phyloP scores from a whole-genome alignment of 53 echinoderm and acorn worm species.

The Pentamera pediparva region DNA sequence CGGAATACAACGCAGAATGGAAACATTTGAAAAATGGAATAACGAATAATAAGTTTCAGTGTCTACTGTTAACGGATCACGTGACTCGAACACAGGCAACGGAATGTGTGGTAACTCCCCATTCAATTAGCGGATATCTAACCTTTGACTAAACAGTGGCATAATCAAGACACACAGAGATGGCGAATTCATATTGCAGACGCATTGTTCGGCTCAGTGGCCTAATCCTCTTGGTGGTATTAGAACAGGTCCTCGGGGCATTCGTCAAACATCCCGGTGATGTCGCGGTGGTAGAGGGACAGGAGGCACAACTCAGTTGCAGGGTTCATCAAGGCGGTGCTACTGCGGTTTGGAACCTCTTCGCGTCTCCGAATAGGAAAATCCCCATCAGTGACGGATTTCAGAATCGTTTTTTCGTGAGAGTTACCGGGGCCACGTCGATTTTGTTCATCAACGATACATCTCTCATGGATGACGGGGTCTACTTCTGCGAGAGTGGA shows the following conservation, averaged over 20 bases:
- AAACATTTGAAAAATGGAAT: too few species aligned
- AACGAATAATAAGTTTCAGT: too few species aligned
- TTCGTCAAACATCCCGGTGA: background rate
- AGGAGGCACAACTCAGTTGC: background rate
- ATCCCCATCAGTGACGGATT: background rate
- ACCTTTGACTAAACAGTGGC: too few species aligned
- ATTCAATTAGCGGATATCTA: too few species aligned
- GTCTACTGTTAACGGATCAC: too few species aligned
- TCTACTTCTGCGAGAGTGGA: constrained; percentile 38
- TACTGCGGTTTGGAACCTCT: constrained; percentile 3
- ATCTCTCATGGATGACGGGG: constrained; percentile 24
- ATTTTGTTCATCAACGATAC: constrained; percentile 45
- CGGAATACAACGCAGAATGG: too few species aligned
- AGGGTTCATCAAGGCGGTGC: background rate
- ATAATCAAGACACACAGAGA: too few species aligned
- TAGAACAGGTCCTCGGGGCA: background rate
- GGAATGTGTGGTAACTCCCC: too few species aligned
- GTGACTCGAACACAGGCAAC: too few species aligned
- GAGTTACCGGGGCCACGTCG: background rate
- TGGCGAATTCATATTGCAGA: too few species aligned
- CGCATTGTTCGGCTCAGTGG: too few species aligned
- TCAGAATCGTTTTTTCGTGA: constrained; percentile 50
- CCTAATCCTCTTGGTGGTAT: background rate
- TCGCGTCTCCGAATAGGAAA: too few species aligned
- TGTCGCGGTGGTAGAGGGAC: background rate